Evolutionary conservation across 2,113 vertebrate genomes (phyloP), one percentile per base, ranked within the genome.

Genomic region (Periophthalmus modestus): DNA sequence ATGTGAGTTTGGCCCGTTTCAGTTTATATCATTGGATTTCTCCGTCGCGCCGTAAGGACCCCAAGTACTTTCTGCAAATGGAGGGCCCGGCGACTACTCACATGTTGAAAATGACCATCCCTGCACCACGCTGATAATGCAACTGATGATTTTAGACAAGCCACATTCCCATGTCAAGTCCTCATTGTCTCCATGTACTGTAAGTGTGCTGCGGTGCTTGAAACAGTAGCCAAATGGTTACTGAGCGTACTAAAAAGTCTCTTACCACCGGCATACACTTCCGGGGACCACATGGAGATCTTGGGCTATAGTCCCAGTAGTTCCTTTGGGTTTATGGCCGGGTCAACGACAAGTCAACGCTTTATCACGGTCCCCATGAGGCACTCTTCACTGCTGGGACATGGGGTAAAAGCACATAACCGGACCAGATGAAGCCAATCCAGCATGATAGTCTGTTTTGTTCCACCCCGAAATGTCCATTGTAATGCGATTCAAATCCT

Each of bases 271-370:
- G 76, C 83, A 79, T 76, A 24, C 81, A 21, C 79, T 74, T 76
- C 81, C 68, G 74, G 74, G 43, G n/a, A 55, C 18, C 33, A 66
- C 69, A 72, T 39, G 48, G 52, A 62, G 72, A 75, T 76, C 74
- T 78, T 91, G 85, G 85, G 84, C 85, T 89, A 85, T 82, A 84
- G 79, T 88, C 82, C 90, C 82, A 72, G 66, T 81, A 47, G 54
- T 59, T 83, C 75, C 75, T 61, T 28, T 52, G 74, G 82, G 85
- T 88, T 89, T 77, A 72, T 87, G 77, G 14, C 50, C 65, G 80
- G 89, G 83, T 87, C 75, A 78, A 76, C 80, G 67, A 85, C 57
- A 76, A 79, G 84, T 86, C 82, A 89, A 78, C 58, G 78, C 87
- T 77, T 78, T 73, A 80, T 82, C 75, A 74, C 72, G 85, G 76